Conservation (phyloP, 1,140 invertebrate genomes). For the Agrypnia vestita region DNA sequence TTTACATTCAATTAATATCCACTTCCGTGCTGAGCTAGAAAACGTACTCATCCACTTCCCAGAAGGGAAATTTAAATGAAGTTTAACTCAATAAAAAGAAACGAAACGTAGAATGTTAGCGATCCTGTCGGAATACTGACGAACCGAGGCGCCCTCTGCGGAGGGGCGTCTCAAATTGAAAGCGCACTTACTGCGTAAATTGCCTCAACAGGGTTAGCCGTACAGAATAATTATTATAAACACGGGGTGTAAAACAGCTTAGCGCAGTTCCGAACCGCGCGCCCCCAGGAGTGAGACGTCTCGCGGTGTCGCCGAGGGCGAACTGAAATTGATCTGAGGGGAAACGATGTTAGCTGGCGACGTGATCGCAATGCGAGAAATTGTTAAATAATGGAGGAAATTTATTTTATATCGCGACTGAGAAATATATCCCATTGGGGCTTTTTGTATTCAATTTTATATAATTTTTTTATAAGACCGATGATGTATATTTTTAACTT, state of each 20-base stretch:
- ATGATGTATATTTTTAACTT: too few relatives aligned
- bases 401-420: too few relatives aligned
- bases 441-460: too few relatives aligned
- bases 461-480: too few relatives aligned
- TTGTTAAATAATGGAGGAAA: too few relatives aligned
- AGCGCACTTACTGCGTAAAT: constrained; percentile 3
- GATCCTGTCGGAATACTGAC: background rate
- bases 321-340: constrained; percentile 13
- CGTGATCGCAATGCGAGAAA: background rate
- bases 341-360: background rate
- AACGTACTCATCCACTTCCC: background rate
- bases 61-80: constrained; percentile 12
- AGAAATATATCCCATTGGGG: too few relatives aligned
- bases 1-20: too few relatives aligned
- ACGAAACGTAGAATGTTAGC: constrained; percentile 13
- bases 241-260: constrained; percentile 25
- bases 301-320: background rate
- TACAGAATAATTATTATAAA: constrained; percentile 39
- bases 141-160: background rate
- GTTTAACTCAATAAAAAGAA: constrained; percentile 33
- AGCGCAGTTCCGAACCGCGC: background rate
- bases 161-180: constrained; percentile 16
- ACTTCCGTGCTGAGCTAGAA: too few relatives aligned
- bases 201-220: background rate
- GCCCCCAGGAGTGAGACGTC: constrained; percentile 1